Evolutionary conservation across 2,113 vertebrate species (phyloP).

Genomic region (Isurus oxyrinchus): DNA sequence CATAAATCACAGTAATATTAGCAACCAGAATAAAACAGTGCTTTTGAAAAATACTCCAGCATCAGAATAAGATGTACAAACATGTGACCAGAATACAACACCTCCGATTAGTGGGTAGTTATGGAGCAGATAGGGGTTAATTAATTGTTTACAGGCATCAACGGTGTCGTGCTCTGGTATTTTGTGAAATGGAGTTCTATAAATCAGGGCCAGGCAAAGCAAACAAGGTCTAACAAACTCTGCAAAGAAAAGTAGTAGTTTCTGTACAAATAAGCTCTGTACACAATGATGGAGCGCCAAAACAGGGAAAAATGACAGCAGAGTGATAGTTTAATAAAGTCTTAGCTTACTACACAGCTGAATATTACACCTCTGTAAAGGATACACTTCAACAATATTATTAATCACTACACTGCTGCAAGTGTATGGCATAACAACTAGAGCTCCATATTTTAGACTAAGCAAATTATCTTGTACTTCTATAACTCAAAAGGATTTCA

Average conservation of each 20-base stretch:
- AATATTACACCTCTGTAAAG: constrained; percentile 30
- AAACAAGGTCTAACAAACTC: constrained; percentile 46
- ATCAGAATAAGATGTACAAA: constrained; percentile 48
- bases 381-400: not conserved
- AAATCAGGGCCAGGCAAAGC: constrained; percentile 48
- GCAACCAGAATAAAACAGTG: constrained; percentile 61
- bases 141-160: constrained; percentile 57
- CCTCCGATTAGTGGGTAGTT: constrained; percentile 47
- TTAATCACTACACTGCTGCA: not conserved
- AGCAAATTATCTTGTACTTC: not conserved
- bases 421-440: not conserved
- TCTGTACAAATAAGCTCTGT: constrained; percentile 56
- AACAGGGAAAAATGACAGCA: constrained; percentile 54
- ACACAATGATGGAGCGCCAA: constrained; percentile 54
- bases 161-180: constrained; percentile 55
- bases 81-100: constrained; percentile 47
- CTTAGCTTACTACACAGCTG: constrained; percentile 24
- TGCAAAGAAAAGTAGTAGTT: constrained; percentile 57
- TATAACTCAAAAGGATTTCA: not conserved
- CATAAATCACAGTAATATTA: constrained; percentile 75
- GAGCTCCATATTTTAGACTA: not conserved
- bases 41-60: constrained; percentile 61
- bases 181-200: constrained; percentile 51
- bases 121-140: constrained; percentile 53
- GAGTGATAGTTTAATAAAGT: constrained; percentile 58